A percentile compares a stretch with the other conserved stretches of the same genome.
Conservation (phyloP, 2,113 vertebrate genomes). For the Xiphophorus couchianus region DNA sequence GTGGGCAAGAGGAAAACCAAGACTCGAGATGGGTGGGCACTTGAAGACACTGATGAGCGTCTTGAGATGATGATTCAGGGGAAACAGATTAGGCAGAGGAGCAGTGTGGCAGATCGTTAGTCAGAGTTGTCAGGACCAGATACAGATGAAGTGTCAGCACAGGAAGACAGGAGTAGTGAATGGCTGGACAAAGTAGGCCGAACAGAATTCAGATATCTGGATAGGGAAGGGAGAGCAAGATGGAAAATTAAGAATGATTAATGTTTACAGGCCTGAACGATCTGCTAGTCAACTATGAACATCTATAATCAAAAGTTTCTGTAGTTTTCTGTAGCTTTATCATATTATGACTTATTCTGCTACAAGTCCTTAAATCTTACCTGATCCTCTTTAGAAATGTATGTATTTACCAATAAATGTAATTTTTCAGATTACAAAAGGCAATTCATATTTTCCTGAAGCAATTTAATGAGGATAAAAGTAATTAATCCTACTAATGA, state of each 20-base stretch:
- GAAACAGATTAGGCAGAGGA: conserved; percentile 73
- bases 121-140: conserved; percentile 66
- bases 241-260: background rate
- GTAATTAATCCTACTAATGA: background rate
- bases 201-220: conserved; percentile 1
- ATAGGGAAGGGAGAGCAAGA: conserved; percentile 2
- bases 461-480: background rate
- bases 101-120: conserved; percentile 71
- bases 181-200: conserved; percentile 17
- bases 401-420: background rate
- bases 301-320: conserved; percentile 1
- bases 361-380: conserved; percentile 17
- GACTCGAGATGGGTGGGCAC: conserved; percentile 22
- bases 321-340: background rate
- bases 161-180: conserved; percentile 35
- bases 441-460: background rate
- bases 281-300: background rate
- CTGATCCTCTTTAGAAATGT: background rate
- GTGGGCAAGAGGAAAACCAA: conserved; percentile 37
- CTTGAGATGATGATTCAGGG: conserved; percentile 73
- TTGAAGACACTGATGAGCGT: conserved; percentile 52
- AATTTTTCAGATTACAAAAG: background rate
- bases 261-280: background rate
- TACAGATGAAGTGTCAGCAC: conserved; percentile 70
- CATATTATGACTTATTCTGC: conserved; percentile 4